These are phyloP conservation scores for Sebastes reedi DNA, from an alignment of 2,797 vertebrate species.

Conservation along the genomic window DNA sequence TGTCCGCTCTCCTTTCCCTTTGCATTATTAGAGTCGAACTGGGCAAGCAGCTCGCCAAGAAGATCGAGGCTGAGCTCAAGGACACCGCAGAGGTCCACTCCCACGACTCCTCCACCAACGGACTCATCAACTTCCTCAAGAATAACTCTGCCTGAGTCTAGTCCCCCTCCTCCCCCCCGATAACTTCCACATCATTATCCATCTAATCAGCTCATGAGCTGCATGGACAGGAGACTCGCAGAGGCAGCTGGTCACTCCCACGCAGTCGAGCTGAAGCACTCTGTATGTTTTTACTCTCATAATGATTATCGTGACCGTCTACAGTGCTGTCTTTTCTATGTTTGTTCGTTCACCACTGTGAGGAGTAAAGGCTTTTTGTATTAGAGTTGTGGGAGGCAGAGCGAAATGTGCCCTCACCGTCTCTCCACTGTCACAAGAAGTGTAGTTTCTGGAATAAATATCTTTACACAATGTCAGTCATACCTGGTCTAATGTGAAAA, in stretches of 20 bases:
- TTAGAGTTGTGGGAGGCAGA: conserved; percentile 2
- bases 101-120: conserved; percentile 96
- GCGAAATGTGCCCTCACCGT: background rate
- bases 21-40: conserved; percentile 89
- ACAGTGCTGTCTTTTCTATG: conserved; percentile 36
- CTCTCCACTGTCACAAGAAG: conserved; percentile 1
- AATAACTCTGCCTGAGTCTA: conserved; percentile 86
- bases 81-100: conserved; percentile 87
- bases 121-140: conserved; percentile 96
- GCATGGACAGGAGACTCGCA: conserved; percentile 26
- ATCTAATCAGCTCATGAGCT: conserved; percentile 40
- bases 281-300: conserved; percentile 62
- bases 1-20: background rate
- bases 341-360: conserved; percentile 28
- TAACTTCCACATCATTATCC: conserved; percentile 24
- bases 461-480: conserved; percentile 4
- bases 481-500: background rate
- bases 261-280: conserved; percentile 65
- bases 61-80: conserved; percentile 95
- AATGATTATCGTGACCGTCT: conserved; percentile 60
- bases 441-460: conserved; percentile 57
- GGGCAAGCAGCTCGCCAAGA: conserved; percentile 96
- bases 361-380: conserved; percentile 41
- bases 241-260: conserved; percentile 72
- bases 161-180: background rate